A percentile compares a stretch with the other conserved stretches of the same genome.
phyloP scores from a whole-genome alignment of 2,113 vertebrate genomes.

The Amazona guildingii region DNA sequence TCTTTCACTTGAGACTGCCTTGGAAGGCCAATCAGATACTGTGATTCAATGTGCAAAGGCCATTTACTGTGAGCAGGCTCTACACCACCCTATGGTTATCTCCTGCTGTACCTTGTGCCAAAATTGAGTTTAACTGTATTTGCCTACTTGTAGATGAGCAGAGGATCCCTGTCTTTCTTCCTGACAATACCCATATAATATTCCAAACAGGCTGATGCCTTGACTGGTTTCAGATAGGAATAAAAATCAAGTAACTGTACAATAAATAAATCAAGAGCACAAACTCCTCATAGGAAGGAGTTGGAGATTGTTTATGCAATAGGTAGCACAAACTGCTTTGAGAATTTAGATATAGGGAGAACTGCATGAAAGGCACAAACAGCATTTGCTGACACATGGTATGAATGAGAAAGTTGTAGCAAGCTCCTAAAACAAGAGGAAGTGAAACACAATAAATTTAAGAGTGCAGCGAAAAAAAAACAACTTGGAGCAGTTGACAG shows the following conservation, averaged over 20 bases:
- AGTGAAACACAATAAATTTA: background rate
- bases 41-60: background rate
- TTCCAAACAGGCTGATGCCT: background rate
- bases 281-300: background rate
- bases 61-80: background rate
- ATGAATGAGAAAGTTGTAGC: background rate
- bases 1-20: background rate
- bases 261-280: background rate
- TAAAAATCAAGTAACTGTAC: background rate
- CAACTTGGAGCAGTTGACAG: background rate
- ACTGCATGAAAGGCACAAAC: background rate
- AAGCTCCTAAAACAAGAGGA: background rate
- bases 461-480: background rate
- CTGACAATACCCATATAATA: background rate
- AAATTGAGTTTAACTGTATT: background rate
- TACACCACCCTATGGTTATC: background rate
- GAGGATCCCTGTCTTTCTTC: background rate
- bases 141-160: background rate
- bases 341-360: background rate
- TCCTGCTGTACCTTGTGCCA: background rate
- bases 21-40: background rate
- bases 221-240: background rate
- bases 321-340: background rate
- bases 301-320: fast-evolving
- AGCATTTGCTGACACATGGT: background rate